Evolutionary conservation across 2,888 invertebrate species (phyloP), one percentile per base, ranked within the genome.

Genomic region (Dicycla oo): DNA sequence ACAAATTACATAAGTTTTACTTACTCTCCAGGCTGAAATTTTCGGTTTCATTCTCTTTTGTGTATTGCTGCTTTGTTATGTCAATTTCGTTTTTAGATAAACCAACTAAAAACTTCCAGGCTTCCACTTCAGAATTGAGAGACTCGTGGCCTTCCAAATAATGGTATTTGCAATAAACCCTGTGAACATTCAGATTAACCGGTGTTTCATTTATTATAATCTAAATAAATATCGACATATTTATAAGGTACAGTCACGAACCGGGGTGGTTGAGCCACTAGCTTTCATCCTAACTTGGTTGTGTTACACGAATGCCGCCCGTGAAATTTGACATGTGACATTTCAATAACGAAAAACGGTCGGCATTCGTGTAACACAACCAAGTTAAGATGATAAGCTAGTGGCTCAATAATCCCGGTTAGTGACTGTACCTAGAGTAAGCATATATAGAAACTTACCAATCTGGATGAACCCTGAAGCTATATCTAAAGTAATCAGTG

Each of bases 91-190:
- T 94, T 82, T 92, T 92, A 4, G 95, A 95, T 91, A 98, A 97
- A 88, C 97, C 97, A 1, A 96, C 96, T 70, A 99, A 93, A 89
- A 99, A 99, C 85, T 98, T 97, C 65, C 97, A 94, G 6, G 98
- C 92, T 89, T 98, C 98, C 0, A 97, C 96, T 92, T 98, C 98
- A 0, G 98, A 96, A n/a, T 96, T 97, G 13, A 96, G 94, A 74
- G 97, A 98, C 87, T 97, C 97, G 86, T 98, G 98, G 0, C 97
- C 97, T 90, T 98, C 98, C 66, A 98, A 94, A 88, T 98, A 98
- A 90, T 98, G 98, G 89, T 98, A 98, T 88, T 98, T 98, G 91
- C 98, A 98, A 91, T 98, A 98, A 0, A 98, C 97, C 98, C 98
- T 98, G 90, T 20, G 88, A 54, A 65, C 11, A 71, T 49, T 45